Evolutionary conservation across 64 coral and sea anemone genomes (phyloP).

Genomic region (Orbicella faveolata): DNA sequence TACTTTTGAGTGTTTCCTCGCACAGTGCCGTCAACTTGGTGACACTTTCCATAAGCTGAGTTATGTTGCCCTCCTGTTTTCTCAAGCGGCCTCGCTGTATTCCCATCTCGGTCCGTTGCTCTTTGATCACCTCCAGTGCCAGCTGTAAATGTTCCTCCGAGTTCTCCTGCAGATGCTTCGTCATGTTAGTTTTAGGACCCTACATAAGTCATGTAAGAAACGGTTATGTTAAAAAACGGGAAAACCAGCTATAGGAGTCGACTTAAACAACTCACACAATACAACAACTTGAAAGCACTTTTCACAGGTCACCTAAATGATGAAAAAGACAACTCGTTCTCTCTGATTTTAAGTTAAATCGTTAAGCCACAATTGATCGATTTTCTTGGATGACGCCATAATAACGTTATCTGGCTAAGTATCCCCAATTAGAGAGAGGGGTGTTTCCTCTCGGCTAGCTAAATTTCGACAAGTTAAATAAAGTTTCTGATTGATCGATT

Average conservation of each 20-base stretch:
- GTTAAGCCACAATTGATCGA: too few relatives aligned
- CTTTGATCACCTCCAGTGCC: slow-evolving; percentile 81
- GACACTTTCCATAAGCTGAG: slow-evolving; percentile 69
- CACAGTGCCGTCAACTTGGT: slow-evolving; percentile 58
- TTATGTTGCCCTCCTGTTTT: slow-evolving; percentile 71
- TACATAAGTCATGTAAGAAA: neutral
- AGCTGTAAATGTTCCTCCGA: slow-evolving; percentile 75
- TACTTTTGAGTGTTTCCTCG: slow-evolving; percentile 60
- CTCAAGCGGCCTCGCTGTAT: slow-evolving; percentile 60
- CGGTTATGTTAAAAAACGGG: neutral
- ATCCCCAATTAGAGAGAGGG: too few relatives aligned
- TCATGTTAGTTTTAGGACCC: slow-evolving; percentile 69
- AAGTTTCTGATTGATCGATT: too few relatives aligned
- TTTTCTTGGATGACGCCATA: too few relatives aligned
- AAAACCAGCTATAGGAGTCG: neutral
- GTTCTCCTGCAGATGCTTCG: slow-evolving; percentile 67
- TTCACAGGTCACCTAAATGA: too few relatives aligned
- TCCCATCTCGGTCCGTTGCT: slow-evolving; percentile 79
- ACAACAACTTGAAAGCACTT: neutral
- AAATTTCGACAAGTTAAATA: too few relatives aligned
- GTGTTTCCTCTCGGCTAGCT: too few relatives aligned
- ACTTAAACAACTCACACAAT: neutral
- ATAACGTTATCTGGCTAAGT: too few relatives aligned
- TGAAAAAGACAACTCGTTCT: too few relatives aligned
- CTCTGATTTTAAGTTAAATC: too few relatives aligned